Evolutionary conservation across 2,888 invertebrate genomes (phyloP), one percentile per base, ranked within the genome.

Genomic region (Gandaritis pyraliata): DNA sequence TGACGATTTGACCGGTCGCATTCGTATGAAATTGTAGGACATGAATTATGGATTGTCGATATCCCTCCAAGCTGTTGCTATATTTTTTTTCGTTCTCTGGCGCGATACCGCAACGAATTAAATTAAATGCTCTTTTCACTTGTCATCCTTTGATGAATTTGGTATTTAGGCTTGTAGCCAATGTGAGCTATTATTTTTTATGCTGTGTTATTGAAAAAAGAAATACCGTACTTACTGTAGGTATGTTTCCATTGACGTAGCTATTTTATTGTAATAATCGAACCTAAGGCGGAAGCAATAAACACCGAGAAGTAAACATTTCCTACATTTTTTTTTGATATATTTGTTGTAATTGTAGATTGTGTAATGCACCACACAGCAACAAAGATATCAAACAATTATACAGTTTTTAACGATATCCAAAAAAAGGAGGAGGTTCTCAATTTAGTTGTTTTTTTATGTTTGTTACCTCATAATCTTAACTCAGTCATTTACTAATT

Each of bases 21-120:
- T 83, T 85, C 82, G 86, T 91, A 92, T 92, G 89, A 91, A 91
- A 92, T 90, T 92, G 91, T 91, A 85, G 85, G 89, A 90, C 92
- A 92, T 92, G 91, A 92, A 92, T 92, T 91, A 92, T 92, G 90
- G 90, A 92, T 92, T 92, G 91, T 91, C 92, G 92, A 92, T 92
- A 91, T 88, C 88, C 91, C 90, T 90, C 82, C 90, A 91, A 92
- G 92, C 92, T 92, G 92, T 91, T 90, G 87, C 88, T 87, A 82
- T 89, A 80, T 88, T 89, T 91, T 90, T 91, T 90, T 83, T 81
- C 86, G 82, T 86, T 87, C 86, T 85, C 86, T 74, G 84, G 85
- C 86, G 85, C 86, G 85, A 87, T 86, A 89, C 92, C 91, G 86
- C 91, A 90, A 85, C 91, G 92, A 90, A 92, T 92, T 91, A 91